Conservation (phyloP, 2,888 invertebrate species). For the Lucinisca nassula region DNA sequence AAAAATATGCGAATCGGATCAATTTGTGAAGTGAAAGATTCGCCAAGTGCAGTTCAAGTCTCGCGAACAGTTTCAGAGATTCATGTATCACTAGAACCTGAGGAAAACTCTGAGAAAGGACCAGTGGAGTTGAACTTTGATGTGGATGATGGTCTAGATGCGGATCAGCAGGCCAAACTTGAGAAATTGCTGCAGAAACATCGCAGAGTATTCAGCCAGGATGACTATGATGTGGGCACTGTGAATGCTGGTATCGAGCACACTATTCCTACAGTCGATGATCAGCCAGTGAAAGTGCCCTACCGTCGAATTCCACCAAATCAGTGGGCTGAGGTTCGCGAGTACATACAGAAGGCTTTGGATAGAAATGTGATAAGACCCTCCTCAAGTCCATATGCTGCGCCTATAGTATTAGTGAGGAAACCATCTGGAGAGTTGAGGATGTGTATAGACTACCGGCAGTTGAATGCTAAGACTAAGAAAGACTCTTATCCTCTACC, state of each 20-base stretch:
- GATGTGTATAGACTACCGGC: constrained; percentile 5
- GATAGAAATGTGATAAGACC: background rate
- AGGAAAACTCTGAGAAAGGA: background rate
- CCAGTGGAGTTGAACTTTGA: background rate
- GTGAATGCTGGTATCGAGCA: background rate
- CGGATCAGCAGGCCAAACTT: background rate
- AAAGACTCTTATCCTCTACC: constrained; percentile 14
- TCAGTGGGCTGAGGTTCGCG: constrained; percentile 7
- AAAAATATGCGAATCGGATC: background rate
- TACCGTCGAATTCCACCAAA: constrained; percentile 23
- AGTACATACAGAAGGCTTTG: background rate
- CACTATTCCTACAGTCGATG: constrained; percentile 18
- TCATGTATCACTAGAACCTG: background rate
- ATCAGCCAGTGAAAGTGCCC: constrained; percentile 44
- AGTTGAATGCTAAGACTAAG: background rate
- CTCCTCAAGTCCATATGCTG: constrained; percentile 7
- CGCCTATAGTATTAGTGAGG: constrained; percentile 10
- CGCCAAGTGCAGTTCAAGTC: background rate
- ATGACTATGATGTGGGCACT: constrained; percentile 23
- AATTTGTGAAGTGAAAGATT: background rate
- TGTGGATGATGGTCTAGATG: background rate
- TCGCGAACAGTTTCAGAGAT: background rate
- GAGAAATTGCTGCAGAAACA: background rate
- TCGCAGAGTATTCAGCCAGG: background rate
- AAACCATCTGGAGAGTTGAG: constrained; percentile 1